phyloP scores from a whole-genome alignment of 2,888 invertebrate species.

The Nephrotoma flavescens region DNA sequence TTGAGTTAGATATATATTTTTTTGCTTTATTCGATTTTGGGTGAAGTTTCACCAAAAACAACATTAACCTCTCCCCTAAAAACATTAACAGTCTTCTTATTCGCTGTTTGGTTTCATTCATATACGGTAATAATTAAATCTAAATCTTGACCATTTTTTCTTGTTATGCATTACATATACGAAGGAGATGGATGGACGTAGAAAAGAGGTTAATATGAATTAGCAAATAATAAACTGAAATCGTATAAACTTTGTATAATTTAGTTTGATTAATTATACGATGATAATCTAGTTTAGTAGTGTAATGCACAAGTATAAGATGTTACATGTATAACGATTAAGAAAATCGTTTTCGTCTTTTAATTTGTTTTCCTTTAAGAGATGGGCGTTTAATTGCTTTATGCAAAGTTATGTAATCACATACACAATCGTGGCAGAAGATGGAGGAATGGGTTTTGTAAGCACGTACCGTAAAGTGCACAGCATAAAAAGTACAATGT shows the following conservation, averaged over 20 bases:
- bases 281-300: not conserved
- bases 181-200: no score
- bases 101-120: not conserved
- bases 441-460: no score
- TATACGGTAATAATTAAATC: not conserved
- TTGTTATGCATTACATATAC: not conserved
- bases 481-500: no score
- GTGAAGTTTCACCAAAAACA: not conserved
- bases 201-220: not conserved
- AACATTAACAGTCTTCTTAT: not conserved
- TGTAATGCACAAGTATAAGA: not conserved
- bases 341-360: not conserved
- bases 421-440: not conserved
- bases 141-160: not conserved
- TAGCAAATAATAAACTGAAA: not conserved
- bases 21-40: not conserved
- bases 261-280: not conserved
- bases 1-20: not conserved
- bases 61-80: no score
- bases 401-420: not conserved
- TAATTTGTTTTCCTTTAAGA: not conserved
- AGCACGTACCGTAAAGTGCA: no score
- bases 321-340: not conserved
- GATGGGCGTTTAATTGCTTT: no score
- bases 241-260: not conserved